Evolutionary conservation across 2,888 invertebrate species (phyloP), one percentile per base, ranked within the genome.

Genomic region (Blomia tropicalis): DNA sequence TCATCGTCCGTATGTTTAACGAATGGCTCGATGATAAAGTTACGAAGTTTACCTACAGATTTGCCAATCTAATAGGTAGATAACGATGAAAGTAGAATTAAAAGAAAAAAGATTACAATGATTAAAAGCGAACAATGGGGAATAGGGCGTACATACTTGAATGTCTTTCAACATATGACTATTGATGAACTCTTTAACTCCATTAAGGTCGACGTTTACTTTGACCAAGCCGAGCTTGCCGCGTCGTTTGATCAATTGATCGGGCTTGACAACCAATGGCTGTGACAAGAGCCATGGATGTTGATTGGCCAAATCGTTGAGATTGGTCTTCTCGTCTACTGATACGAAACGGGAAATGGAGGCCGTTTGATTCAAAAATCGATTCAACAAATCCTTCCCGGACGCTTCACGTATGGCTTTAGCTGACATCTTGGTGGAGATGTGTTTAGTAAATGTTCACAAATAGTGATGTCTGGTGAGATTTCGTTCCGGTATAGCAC

Each of bases 1-100:
- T 98, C 95, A 64, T 79, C 81, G 86, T 90, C 82, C 70, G 83
- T 81, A 73, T 96, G 95, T 22, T 83, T 82, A 41, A 96, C 79
- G 74, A 98, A 96, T 0, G 96, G 96, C 73, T 99, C 98, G 62
- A 99, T 87, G 67, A 99, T 90, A 75, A 98, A 98, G 69, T 83
- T 85, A 68, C 88, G 80, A 63, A 98, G 78, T 71, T 87, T 89
- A 64, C 98, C 98, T 22, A 77, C 79, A 0, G 95, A 85, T 63
- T 82, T 83, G 31, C 92, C 96, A 67, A 98, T 82, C 80, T 81
- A 71, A n/a, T n/a, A n/a, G n/a, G n/a, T n/a, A n/a, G n/a, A n/a
- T n/a, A n/a, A n/a, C n/a, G n/a, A n/a, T n/a, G n/a, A n/a, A 23
- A 71, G 70, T n/a, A 47, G 11, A 47, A 47, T 7, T 54, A 2